Base-by-base conservation (phyloP, 1,140 invertebrate species). In the Thalassaphorura encarpata region DNA sequence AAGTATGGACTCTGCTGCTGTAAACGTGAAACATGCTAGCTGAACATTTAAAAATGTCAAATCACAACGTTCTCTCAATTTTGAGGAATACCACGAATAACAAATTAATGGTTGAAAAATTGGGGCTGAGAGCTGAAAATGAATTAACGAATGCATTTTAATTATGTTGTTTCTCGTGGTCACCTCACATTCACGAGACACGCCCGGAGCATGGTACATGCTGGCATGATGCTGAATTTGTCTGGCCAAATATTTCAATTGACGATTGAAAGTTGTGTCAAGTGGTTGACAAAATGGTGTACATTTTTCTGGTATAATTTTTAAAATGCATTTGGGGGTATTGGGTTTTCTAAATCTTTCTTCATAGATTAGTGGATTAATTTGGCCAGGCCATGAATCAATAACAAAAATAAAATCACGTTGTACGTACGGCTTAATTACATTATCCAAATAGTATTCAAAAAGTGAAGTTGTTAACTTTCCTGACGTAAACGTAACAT, bases 391-490 rank as follows among this genome's bases (percentile, higher is more conserved):
- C 58, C 58, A 60, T 2, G 19, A 39, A 28, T 60, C 53, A 3
- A 60, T n/a, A 21, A 46, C 31, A 19, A 42, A 28, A 27, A 60
- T 29, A 29, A 60, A 60, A 49, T 54, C 31, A 16, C 50, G n/a
- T 2, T 21, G 28, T 3, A 45, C 31, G 18, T 28, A 28, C 3
- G 45, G 54, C 6, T 26, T n/a, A 3, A 60, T 13, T 2, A 50
- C 46, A 2, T 52, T 52, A 16, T 57, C 49, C 2, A 51, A 24
- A 45, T 23, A 57, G 16, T 53, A 43, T 31, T 57, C 39, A 26
- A 31, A 19, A 4, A 53, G 28, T 19, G 19, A 24, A 4, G 46
- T 52, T 33, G 54, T 42, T 13, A 58, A 28, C 29, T 53, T 58
- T 1, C 51, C 51, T 13, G 56, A 58, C 5, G 47, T 42, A 2